phyloP scores from a whole-genome alignment of 2,888 invertebrate genomes.

The Agrochola lychnidis region DNA sequence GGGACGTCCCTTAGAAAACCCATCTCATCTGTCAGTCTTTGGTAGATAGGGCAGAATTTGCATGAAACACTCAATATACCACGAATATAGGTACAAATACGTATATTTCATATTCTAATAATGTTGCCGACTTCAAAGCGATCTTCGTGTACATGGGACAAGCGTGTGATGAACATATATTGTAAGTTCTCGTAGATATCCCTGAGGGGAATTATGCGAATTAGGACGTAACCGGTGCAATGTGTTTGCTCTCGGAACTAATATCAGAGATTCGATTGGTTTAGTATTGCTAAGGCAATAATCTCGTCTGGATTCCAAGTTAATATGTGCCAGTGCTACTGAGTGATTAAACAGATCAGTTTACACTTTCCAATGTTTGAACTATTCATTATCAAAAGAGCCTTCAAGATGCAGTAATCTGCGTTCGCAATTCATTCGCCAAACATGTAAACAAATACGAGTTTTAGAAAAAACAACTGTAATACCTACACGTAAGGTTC shows the following conservation, averaged over 20 bases:
- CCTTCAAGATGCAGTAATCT: not conserved
- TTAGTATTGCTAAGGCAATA: constrained; percentile 23
- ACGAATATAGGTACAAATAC: constrained; percentile 44
- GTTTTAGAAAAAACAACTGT: too few relatives aligned
- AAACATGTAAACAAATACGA: too few relatives aligned
- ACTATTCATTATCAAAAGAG: not conserved
- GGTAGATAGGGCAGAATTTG: constrained; percentile 70
- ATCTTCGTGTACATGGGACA: constrained; percentile 16
- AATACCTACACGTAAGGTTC: too few relatives aligned
- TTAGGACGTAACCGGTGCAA: constrained; percentile 25
- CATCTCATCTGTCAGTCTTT: constrained; percentile 66
- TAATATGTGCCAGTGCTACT: not conserved
- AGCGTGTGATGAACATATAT: constrained; percentile 25
- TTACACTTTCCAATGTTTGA: not conserved
- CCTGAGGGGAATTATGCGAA: constrained; percentile 11
- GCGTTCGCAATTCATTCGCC: too few relatives aligned
- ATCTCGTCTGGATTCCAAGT: not conserved
- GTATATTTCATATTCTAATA: constrained; percentile 77
- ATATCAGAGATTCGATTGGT: constrained; percentile 30
- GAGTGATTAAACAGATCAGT: not conserved
- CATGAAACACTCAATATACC: constrained; percentile 70
- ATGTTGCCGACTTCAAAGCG: constrained; percentile 64
- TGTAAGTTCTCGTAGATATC: constrained; percentile 28
- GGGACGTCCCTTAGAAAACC: constrained; percentile 59
- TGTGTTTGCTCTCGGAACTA: constrained; percentile 31